A percentile compares a stretch with the other conserved stretches of the same genome.
These are phyloP conservation scores for Xylota sylvarum DNA, from an alignment of 2,888 invertebrate genomes.

Conservation along the genomic window DNA sequence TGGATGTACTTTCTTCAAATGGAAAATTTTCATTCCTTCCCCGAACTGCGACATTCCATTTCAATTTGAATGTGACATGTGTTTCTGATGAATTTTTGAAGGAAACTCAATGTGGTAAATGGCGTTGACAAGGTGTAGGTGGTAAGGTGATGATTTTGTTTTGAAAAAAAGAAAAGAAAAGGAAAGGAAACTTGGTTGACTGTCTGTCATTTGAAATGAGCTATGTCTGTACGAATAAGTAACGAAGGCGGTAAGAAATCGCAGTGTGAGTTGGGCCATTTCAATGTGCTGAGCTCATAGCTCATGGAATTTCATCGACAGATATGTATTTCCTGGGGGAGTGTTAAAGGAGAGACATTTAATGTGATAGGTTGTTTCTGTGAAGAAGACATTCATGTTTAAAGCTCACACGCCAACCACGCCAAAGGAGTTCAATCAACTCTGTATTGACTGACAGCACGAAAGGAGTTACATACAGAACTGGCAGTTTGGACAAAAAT, in stretches of 20 bases:
- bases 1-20: constrained; percentile 20
- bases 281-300: background rate
- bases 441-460: too few relatives aligned
- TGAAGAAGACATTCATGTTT: too few relatives aligned
- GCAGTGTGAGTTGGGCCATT: background rate
- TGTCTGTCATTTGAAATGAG: constrained; percentile 5
- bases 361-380: too few relatives aligned
- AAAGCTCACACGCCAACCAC: too few relatives aligned
- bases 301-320: too few relatives aligned
- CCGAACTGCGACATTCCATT: constrained; percentile 10
- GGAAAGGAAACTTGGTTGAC: background rate
- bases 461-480: too few relatives aligned
- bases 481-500: too few relatives aligned
- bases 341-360: too few relatives aligned
- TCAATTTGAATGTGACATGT: constrained; percentile 2
- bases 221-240: background rate
- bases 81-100: background rate
- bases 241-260: background rate
- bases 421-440: too few relatives aligned
- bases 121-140: constrained; percentile 1
- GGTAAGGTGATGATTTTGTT: too few relatives aligned
- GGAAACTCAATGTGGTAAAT: background rate
- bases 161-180: background rate
- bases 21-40: constrained; percentile 1
- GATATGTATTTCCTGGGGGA: too few relatives aligned